These are phyloP conservation scores for Plebejus melissa DNA, from an alignment of 2,888 invertebrate species.

Conservation along the genomic window DNA sequence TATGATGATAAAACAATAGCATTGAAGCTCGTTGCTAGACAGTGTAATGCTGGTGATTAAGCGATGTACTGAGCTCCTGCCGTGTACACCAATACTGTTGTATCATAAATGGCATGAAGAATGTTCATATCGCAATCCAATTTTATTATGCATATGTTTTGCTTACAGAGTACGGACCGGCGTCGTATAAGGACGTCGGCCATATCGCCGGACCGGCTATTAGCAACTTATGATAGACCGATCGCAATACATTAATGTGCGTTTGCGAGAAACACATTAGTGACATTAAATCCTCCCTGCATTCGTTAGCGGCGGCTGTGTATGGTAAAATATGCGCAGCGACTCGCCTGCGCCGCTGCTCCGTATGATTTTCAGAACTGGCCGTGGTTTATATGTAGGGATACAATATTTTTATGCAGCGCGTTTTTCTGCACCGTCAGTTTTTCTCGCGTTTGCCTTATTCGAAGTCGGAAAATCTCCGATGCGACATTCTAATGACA, in stretches of 20 bases:
- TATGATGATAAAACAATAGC: background rate
- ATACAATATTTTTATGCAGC: constrained; percentile 77
- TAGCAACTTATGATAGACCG: constrained; percentile 50
- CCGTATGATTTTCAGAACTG: constrained; percentile 80
- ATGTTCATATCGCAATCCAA: constrained; percentile 8
- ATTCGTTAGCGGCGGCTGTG: constrained; percentile 66
- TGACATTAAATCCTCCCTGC: constrained; percentile 73
- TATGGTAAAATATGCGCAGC: constrained; percentile 74
- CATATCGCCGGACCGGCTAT: constrained; percentile 35
- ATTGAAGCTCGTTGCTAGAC: background rate
- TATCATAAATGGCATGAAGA: constrained; percentile 17
- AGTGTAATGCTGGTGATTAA: background rate
- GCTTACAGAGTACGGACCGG: background rate
- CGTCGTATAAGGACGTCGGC: constrained; percentile 31
- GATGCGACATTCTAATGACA: constrained; percentile 75
- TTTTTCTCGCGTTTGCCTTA: constrained; percentile 73
- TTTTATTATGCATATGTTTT: constrained; percentile 23
- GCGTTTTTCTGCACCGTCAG: constrained; percentile 65
- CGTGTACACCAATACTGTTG: background rate
- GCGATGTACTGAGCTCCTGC: background rate
- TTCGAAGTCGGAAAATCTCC: constrained; percentile 77
- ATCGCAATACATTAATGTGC: constrained; percentile 60
- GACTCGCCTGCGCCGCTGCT: constrained; percentile 63
- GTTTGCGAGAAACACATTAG: constrained; percentile 70
- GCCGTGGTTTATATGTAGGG: constrained; percentile 68